Percentiles rank a stretch among this genome's conserved stretches.
These are phyloP conservation scores for Thaumatotibia leucotreta DNA, from an alignment of 1,140 invertebrate species.

Conservation along the genomic window DNA sequence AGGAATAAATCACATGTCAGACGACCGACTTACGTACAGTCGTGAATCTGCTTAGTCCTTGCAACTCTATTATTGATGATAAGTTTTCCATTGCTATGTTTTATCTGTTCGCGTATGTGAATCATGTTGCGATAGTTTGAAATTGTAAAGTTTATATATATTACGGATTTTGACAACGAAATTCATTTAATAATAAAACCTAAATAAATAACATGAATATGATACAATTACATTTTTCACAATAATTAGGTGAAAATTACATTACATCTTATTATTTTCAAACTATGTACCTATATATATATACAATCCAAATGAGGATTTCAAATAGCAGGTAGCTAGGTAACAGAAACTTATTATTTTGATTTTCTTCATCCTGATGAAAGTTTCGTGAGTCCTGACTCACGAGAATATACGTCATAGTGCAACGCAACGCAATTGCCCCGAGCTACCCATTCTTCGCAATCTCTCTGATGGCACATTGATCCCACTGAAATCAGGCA, in stretches of 20 bases:
- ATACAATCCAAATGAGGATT: too few relatives aligned
- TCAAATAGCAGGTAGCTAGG: too few relatives aligned
- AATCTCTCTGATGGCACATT: slow-evolving; percentile 47
- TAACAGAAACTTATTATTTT: too few relatives aligned
- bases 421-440: background rate
- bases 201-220: too few relatives aligned
- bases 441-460: slow-evolving; percentile 40
- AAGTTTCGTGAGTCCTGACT: too few relatives aligned
- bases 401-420: background rate
- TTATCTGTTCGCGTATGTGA: slow-evolving; percentile 4
- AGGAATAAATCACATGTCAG: slow-evolving; percentile 53
- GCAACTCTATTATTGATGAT: slow-evolving; percentile 15
- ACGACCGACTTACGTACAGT: slow-evolving; percentile 41
- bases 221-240: too few relatives aligned
- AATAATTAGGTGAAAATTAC: too few relatives aligned
- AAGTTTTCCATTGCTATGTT: background rate
- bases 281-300: too few relatives aligned
- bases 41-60: slow-evolving; percentile 31
- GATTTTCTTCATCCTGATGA: too few relatives aligned
- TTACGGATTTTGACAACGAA: too few relatives aligned
- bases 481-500: slow-evolving; percentile 40
- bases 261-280: too few relatives aligned
- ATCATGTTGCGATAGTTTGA: background rate
- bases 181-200: too few relatives aligned
- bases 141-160: background rate